Evolutionary conservation across 2,113 vertebrate species (phyloP), one percentile per base, ranked within the genome.

Genomic region (Corythornis cristatus): DNA sequence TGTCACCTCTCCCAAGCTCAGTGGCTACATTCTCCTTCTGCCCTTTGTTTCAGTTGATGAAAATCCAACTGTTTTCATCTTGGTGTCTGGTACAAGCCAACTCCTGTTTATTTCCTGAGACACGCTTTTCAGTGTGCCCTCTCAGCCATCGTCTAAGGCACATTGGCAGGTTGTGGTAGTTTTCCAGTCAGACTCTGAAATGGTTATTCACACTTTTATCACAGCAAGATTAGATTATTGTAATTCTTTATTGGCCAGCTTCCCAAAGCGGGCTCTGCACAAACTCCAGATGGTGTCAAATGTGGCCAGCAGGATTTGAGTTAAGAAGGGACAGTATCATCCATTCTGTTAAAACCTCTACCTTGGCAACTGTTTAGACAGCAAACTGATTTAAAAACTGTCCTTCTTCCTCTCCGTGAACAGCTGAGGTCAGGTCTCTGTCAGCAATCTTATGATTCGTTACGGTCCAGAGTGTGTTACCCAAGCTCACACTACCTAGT

Each of bases 271-370:
- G 83, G 91, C 68, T 91, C 83, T 84, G 89, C 76, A 93, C 76
- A 95, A 95, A 86, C 87, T 93, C 92, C 96, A 97, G 94, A 93
- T 93, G 92, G 95, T 90, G 92, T 86, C 91, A 95, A 95, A 95
- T 31, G 73, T 40, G 74, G 88, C 72, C 5, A 0, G 35, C 83
- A 77, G 91, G 83, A 95, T 90, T 87, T 85, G 86, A 96, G 79
- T 83, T 93, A 92, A 95, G 87, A 92, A 90, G 78, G 82, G 90
- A 86, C 77, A 82, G 53, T 74, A 74, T 82, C 87, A 89, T 61
- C 77, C 60, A 23, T 83, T 88, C 89, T 84, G 58, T 72, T 87
- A 71, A 93, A 90, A 71, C 13, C 51, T 88, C 89, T 88, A 89
- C 94, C 71, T 78, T 93, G 85, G 92, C 82, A 97, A 94, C 60